Percentiles rank a stretch among this genome's conserved stretches.
phyloP scores from a whole-genome alignment of 2,113 vertebrate species.

The Zootoca vivipara region DNA sequence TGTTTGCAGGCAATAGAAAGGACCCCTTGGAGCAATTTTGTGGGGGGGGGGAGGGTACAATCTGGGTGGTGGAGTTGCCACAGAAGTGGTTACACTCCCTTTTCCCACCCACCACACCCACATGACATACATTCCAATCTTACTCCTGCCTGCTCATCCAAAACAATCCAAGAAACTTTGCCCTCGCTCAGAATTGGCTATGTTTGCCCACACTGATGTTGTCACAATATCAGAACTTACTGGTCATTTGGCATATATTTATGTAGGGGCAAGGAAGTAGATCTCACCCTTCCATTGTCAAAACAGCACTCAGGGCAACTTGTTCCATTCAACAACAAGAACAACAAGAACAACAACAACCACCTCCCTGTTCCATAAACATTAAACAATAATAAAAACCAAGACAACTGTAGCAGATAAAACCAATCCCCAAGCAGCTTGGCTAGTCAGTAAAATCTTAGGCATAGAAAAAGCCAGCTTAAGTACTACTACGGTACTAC shows the following conservation, averaged over 20 bases:
- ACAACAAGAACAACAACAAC: not conserved
- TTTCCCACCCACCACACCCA: too few relatives aligned
- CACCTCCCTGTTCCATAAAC: not conserved
- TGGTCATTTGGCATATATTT: not conserved
- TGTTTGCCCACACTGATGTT: not conserved
- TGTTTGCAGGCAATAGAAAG: not conserved
- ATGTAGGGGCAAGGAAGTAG: not conserved
- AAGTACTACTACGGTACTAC: accelerated
- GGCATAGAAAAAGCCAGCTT: not conserved
- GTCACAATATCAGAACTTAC: not conserved
- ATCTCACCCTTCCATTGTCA: not conserved
- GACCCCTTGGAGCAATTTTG: not conserved
- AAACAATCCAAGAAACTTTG: not conserved
- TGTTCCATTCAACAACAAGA: not conserved
- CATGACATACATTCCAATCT: not conserved
- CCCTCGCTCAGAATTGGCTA: not conserved
- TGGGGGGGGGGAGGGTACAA: not conserved
- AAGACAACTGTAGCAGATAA: not conserved
- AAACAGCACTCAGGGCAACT: not conserved
- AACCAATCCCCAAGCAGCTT: not conserved
- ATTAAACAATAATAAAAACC: not conserved
- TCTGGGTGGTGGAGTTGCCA: not conserved
- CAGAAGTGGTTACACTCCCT: not conserved
- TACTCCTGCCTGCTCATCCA: not conserved
- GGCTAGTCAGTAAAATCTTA: not conserved